Percentiles rank a stretch among this genome's conserved stretches.
These are phyloP conservation scores for Mythimna pallens DNA, from an alignment of 2,888 invertebrate genomes.

Conservation along the genomic window DNA sequence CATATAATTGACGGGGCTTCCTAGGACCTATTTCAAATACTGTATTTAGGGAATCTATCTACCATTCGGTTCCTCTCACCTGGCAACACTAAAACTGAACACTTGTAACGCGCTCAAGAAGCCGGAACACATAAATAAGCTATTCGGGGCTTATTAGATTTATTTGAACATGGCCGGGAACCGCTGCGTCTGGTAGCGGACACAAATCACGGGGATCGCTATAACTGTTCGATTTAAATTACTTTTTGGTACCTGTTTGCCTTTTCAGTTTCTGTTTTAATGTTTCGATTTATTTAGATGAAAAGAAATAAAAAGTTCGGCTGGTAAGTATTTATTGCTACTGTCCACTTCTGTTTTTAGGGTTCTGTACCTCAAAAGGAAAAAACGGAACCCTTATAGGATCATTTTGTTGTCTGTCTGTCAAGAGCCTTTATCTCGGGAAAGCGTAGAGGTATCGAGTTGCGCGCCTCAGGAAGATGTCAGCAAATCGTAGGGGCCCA, in stretches of 20 bases:
- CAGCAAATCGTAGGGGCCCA: too few species aligned
- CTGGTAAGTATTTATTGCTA: too few species aligned
- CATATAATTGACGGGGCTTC: too few species aligned
- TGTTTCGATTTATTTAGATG: not conserved
- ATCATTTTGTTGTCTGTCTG: too few species aligned
- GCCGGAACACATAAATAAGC: slow-evolving; percentile 63
- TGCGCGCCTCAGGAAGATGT: too few species aligned
- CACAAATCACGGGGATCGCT: slow-evolving; percentile 39
- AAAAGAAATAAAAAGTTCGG: not conserved
- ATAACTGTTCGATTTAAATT: slow-evolving; percentile 39
- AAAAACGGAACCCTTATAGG: too few species aligned
- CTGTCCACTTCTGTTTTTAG: too few species aligned
- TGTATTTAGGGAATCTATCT: not conserved
- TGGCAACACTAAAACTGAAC: slow-evolving; percentile 53
- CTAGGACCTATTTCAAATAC: too few species aligned
- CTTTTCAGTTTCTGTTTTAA: not conserved
- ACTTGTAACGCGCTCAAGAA: slow-evolving; percentile 59
- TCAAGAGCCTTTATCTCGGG: too few species aligned
- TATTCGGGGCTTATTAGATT: slow-evolving; percentile 60
- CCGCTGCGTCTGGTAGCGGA: slow-evolving; percentile 34
- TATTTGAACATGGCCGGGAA: slow-evolving; percentile 50
- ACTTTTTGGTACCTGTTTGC: slow-evolving; percentile 8
- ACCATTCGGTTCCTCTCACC: not conserved
- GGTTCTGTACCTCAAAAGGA: too few species aligned
- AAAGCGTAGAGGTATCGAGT: too few species aligned